These are phyloP conservation scores for Gymnocypris eckloni DNA, from an alignment of 2,797 vertebrate genomes.

Conservation along the genomic window DNA sequence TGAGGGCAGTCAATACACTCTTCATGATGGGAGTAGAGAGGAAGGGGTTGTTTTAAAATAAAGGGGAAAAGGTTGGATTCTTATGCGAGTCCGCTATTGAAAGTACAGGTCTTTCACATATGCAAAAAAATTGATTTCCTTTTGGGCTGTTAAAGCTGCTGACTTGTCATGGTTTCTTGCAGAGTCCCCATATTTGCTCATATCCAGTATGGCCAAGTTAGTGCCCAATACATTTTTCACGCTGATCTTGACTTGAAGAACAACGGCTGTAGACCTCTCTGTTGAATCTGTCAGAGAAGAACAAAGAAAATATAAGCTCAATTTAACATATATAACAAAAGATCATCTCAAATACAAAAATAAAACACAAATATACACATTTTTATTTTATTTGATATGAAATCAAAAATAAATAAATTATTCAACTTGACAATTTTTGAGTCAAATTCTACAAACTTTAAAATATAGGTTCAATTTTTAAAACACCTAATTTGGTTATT, in stretches of 20 bases:
- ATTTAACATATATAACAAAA: background rate
- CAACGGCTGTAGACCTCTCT: slow-evolving; percentile 14
- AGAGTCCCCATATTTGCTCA: slow-evolving; percentile 67
- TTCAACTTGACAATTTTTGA: background rate
- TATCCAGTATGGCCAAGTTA: slow-evolving; percentile 61
- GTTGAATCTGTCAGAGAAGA: slow-evolving; percentile 63
- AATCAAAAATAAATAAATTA: background rate
- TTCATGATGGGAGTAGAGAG: slow-evolving; percentile 57
- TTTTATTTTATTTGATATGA: background rate
- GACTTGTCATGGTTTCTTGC: slow-evolving; percentile 67
- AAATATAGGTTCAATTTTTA: background rate
- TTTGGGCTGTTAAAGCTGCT: slow-evolving; percentile 69
- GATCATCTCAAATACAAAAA: background rate
- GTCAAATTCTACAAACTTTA: background rate
- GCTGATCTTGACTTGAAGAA: slow-evolving; percentile 51
- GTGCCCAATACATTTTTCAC: slow-evolving; percentile 60
- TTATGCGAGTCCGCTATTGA: slow-evolving; percentile 53
- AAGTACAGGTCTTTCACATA: background rate
- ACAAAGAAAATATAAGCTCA: slow-evolving; percentile 51
- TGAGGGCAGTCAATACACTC: slow-evolving; percentile 48
- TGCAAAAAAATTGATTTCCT: slow-evolving; percentile 25
- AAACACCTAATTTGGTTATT: background rate
- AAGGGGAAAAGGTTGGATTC: slow-evolving; percentile 45
- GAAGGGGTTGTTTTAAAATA: slow-evolving; percentile 26
- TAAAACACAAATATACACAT: background rate